Evolutionary conservation across 2,888 invertebrate genomes (phyloP).

Genomic region (Gymnosoma rotundatum): DNA sequence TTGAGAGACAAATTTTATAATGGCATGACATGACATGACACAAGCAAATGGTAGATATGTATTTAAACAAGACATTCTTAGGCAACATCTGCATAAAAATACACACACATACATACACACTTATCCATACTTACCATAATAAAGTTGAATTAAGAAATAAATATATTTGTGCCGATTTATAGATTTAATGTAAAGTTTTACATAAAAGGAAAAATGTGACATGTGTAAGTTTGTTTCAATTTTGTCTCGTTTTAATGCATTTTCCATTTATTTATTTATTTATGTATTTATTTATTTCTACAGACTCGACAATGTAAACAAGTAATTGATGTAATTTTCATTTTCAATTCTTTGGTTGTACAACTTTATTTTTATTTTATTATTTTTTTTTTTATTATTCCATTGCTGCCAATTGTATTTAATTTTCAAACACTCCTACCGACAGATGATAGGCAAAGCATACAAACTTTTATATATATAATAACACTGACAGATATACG

Average conservation of each 20-base stretch:
- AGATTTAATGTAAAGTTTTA: neutral
- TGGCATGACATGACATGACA: constrained; percentile 29
- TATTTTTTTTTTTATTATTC: constrained; percentile 5
- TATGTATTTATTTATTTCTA: constrained; percentile 9
- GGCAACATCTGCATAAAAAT: constrained; percentile 44
- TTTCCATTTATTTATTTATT: constrained; percentile 40
- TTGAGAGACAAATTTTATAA: constrained; percentile 44
- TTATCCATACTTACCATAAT: no score
- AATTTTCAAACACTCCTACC: constrained; percentile 35
- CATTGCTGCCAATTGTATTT: constrained; percentile 47
- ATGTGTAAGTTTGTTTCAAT: constrained; percentile 34
- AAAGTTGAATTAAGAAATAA: no score
- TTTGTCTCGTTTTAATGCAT: constrained; percentile 40
- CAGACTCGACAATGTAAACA: constrained; percentile 53
- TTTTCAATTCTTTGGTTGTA: constrained; percentile 34
- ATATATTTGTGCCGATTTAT: neutral
- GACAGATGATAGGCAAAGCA: neutral
- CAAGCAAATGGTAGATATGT: constrained; percentile 12
- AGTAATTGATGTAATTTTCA: constrained; percentile 64
- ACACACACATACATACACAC: neutral
- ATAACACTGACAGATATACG: neutral
- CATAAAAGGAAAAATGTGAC: neutral
- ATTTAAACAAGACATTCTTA: constrained; percentile 30
- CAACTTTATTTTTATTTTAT: no score
- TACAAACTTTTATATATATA: neutral